These are phyloP conservation scores for Oceanites oceanicus DNA, from an alignment of 2,113 vertebrate species.

Conservation along the genomic window DNA sequence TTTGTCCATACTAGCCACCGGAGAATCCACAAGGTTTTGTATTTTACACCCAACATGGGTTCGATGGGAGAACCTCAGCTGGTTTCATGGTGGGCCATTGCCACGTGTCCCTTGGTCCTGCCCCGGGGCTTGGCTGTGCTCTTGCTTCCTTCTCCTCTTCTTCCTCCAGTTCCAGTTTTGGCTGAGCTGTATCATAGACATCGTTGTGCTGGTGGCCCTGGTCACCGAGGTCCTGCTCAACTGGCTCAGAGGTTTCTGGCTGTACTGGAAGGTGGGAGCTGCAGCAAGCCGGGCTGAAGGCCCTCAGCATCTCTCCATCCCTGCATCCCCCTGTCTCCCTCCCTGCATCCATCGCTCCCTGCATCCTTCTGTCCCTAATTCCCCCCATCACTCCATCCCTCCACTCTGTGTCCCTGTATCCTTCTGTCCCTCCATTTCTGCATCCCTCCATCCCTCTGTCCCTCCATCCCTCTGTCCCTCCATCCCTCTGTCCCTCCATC, in stretches of 20 bases:
- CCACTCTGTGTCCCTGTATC: neutral
- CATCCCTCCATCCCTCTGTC: neutral
- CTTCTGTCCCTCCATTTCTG: too few species aligned
- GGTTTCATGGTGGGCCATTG: neutral
- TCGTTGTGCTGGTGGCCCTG: conserved; percentile 39
- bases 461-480: neutral
- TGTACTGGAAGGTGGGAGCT: conserved; percentile 58
- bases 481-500: neutral
- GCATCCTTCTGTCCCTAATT: too few species aligned
- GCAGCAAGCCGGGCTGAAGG: neutral
- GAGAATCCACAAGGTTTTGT: neutral
- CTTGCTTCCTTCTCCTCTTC: neutral
- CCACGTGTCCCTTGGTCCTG: neutral
- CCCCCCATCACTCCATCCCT: neutral
- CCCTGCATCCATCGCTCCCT: neutral
- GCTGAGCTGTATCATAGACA: conserved; percentile 31
- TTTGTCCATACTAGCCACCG: neutral
- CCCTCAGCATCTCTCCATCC: neutral
- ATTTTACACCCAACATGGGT: neutral
- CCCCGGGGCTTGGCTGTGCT: fast-evolving
- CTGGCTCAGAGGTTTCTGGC: conserved; percentile 41
- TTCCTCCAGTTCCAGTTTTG: conserved; percentile 34
- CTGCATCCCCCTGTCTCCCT: neutral
- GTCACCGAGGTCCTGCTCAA: conserved; percentile 21
- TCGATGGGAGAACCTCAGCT: too few species aligned